Base-by-base conservation (phyloP, 2,888 invertebrate species). In the Aphrophora alni region DNA sequence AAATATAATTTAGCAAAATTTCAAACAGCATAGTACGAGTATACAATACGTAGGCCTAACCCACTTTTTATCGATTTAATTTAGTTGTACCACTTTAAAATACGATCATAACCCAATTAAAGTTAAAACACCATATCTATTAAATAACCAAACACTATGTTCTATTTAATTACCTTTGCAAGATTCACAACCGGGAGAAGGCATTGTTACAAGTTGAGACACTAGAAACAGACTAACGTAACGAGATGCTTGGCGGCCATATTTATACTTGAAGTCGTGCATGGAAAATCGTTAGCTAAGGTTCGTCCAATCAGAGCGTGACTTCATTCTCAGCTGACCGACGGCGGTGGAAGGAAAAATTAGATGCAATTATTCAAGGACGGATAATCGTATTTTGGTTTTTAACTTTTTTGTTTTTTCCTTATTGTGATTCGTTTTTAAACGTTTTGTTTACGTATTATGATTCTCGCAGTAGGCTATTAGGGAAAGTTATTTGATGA, bases 131-230 rank as follows among this genome's bases (percentile, higher is more conserved):
- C n/a, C n/a, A n/a, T n/a, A n/a, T n/a, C n/a, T n/a, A n/a, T n/a
- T n/a, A n/a, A n/a, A n/a, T n/a, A n/a, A n/a, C n/a, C n/a, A n/a
- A n/a, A n/a, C n/a, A n/a, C n/a, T n/a, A n/a, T n/a, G n/a, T n/a
- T n/a, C n/a, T n/a, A n/a, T n/a, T n/a, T n/a, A n/a, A n/a, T n/a
- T 59, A 59, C 59, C 59, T 59, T 59, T 59, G 59, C 59, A 59
- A 21, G 59, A 59, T 21, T 59, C 59, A 59, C 59, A 59, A 21
- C 59, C 59, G 10, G 59, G 59, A 59, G 59, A 59, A 59, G 59
- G 59, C 59, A 59, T 59, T 59, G 59, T 59, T 59, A 59, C n/a
- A 21, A n/a, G 59, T 59, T 59, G n/a, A 59, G 21, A 21, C n/a
- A 59, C 59, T 5, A 21, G 59, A n/a, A 59, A n/a, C n/a, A 59